Percentiles rank a stretch among this genome's conserved stretches.
Evolutionary conservation across 2,113 vertebrate species (phyloP).

Genomic region (Microtus pennsylvanicus): DNA sequence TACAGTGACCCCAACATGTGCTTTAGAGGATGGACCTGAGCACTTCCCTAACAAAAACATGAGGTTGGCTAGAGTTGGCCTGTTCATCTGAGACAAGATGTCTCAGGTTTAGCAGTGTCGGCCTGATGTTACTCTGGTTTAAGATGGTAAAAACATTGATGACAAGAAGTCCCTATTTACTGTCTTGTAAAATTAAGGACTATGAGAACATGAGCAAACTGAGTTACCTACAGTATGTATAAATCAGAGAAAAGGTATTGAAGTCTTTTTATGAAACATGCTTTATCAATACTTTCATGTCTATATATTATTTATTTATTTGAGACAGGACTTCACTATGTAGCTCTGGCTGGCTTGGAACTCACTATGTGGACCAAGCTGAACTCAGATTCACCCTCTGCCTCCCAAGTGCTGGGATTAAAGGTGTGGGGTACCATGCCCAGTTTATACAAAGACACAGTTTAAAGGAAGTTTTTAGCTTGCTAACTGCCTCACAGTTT

Average conservation of each 20-base stretch:
- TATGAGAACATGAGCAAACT: conserved; percentile 33
- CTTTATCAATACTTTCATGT: background rate
- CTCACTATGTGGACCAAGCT: background rate
- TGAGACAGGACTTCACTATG: background rate
- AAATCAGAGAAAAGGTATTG: background rate
- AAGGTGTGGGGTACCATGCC: background rate
- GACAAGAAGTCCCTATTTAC: conserved; percentile 7
- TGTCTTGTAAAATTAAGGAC: conserved; percentile 23
- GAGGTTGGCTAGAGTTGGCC: background rate
- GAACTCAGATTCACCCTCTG: background rate
- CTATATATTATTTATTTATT: background rate
- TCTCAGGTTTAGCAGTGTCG: background rate
- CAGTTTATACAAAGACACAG: background rate
- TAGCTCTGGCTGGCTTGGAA: background rate
- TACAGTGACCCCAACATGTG: background rate
- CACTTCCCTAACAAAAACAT: background rate
- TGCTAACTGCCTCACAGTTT: background rate
- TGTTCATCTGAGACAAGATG: background rate
- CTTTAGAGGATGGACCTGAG: background rate
- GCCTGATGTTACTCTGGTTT: background rate
- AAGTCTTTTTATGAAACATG: conserved; percentile 11
- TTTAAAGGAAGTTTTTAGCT: background rate
- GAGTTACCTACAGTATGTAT: background rate
- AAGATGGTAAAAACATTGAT: background rate
- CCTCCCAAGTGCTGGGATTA: background rate